phyloP scores from a whole-genome alignment of 2,888 invertebrate genomes.

The Calliphora vomitoria region DNA sequence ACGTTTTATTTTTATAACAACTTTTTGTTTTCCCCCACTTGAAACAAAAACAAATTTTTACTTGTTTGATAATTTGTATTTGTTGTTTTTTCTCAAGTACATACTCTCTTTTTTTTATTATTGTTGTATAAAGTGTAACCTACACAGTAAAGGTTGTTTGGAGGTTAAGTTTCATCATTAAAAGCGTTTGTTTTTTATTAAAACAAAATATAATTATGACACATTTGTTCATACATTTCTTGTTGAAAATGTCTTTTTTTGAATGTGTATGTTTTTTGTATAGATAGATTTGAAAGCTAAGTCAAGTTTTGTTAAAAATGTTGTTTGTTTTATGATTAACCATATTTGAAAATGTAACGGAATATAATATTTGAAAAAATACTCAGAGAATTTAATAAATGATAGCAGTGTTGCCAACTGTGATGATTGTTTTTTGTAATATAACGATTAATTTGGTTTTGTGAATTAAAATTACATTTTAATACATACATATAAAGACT shows the following conservation, averaged over 20 bases:
- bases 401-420: neutral
- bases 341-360: constrained; percentile 10
- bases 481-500: no score
- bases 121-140: constrained; percentile 40
- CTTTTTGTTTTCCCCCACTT: constrained; percentile 26
- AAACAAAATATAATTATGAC: neutral
- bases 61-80: constrained; percentile 50
- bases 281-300: neutral
- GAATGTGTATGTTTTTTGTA: neutral
- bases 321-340: neutral
- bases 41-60: constrained; percentile 43
- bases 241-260: neutral
- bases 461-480: no score
- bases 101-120: neutral
- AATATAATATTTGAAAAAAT: neutral
- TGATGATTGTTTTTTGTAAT: neutral
- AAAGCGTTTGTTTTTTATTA: constrained; percentile 31
- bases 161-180: constrained; percentile 52
- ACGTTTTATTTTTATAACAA: constrained; percentile 37
- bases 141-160: constrained; percentile 67
- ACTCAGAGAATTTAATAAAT: neutral
- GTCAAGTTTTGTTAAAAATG: neutral
- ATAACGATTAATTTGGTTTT: no score
- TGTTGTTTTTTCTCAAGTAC: constrained; percentile 37
- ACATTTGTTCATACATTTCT: neutral